Percentiles rank a stretch among this genome's conserved stretches.
phyloP scores from a whole-genome alignment of 92 coral and sea anemone genomes.

The Epizoanthus ramosus region DNA sequence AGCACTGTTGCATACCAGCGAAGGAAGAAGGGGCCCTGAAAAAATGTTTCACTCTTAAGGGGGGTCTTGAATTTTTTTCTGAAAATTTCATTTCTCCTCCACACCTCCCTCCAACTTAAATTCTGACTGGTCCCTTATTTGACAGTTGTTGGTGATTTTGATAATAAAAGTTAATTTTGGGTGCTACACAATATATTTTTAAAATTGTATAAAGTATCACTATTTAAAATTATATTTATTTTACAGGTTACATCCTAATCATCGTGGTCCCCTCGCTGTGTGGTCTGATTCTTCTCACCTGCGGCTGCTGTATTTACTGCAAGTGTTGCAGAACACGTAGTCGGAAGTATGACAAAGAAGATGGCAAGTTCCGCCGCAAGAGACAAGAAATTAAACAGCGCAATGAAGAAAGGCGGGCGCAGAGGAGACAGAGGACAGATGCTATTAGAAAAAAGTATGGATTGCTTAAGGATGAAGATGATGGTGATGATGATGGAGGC shows the following conservation, averaged over 20 bases:
- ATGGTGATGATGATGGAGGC: constrained; percentile 61
- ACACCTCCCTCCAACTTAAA: no score
- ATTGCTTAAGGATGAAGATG: constrained; percentile 78
- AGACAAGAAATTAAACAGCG: constrained; percentile 73
- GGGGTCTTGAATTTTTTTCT: no score
- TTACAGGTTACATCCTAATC: constrained; percentile 75
- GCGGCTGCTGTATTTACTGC: constrained; percentile 93
- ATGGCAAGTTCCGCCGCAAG: constrained; percentile 65
- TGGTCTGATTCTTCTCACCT: constrained; percentile 71
- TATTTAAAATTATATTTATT: no score
- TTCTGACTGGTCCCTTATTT: no score
- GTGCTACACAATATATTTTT: no score
- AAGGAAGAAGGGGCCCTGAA: no score
- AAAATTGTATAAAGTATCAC: no score
- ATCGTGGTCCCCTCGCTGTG: constrained; percentile 85
- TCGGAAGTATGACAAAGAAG: constrained; percentile 62
- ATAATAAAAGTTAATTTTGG: no score
- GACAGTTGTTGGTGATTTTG: no score
- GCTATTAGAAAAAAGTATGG: constrained; percentile 97
- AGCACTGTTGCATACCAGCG: no score
- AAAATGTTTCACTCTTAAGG: no score
- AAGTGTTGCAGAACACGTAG: constrained; percentile 87
- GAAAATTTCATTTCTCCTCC: no score
- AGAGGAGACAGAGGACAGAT: constrained; percentile 77
- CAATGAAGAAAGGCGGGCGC: constrained; percentile 79